phyloP scores from a whole-genome alignment of 2,888 invertebrate species.

The Drosophila subsilvestris region DNA sequence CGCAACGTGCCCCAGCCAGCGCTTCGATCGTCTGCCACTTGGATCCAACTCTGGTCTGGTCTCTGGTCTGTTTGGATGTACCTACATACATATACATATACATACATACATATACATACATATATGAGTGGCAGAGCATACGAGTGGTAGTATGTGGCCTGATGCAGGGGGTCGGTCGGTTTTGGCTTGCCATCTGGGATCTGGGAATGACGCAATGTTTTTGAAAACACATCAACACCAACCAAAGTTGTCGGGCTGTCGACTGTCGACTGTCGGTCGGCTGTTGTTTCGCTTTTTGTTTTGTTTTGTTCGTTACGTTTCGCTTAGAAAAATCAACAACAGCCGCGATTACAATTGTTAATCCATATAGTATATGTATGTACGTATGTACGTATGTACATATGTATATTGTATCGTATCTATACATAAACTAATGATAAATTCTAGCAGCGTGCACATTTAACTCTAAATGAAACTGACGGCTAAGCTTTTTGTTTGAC shows the following conservation, averaged over 20 bases:
- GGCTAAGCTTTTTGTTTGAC: background rate
- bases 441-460: slow-evolving; percentile 52
- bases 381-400: too few species aligned
- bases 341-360: slow-evolving; percentile 41
- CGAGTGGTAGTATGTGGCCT: too few species aligned
- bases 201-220: slow-evolving; percentile 68
- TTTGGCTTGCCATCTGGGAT: slow-evolving; percentile 40
- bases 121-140: background rate
- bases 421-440: slow-evolving; percentile 71
- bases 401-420: too few species aligned
- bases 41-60: slow-evolving; percentile 6
- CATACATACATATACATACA: too few species aligned
- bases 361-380: slow-evolving; percentile 38
- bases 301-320: slow-evolving; percentile 70
- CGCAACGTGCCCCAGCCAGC: slow-evolving; percentile 47
- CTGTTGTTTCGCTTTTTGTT: slow-evolving; percentile 34
- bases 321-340: slow-evolving; percentile 62
- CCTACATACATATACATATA: too few species aligned
- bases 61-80: too few species aligned
- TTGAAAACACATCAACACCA: slow-evolving; percentile 50
- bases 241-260: slow-evolving; percentile 41
- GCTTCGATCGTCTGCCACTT: slow-evolving; percentile 58
- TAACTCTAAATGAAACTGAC: slow-evolving; percentile 27
- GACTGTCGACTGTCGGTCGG: slow-evolving; percentile 7
- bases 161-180: slow-evolving; percentile 5